Evolutionary conservation across 2,888 invertebrate species (phyloP).

Genomic region (Pterostichus madidus): DNA sequence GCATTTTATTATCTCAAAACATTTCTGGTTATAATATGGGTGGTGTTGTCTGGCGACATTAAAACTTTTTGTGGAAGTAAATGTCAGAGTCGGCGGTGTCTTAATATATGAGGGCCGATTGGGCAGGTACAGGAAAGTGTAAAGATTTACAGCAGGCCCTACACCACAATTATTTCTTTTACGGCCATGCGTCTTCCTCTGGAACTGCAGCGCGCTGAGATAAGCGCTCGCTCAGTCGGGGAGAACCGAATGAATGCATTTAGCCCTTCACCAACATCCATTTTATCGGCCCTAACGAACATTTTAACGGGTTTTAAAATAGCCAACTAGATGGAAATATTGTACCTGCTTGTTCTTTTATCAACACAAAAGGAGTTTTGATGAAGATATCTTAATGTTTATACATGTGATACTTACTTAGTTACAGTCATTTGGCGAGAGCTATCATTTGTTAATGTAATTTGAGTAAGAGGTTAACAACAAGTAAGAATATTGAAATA

Average conservation of each 20-base stretch:
- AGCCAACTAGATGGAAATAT: conserved; percentile 61
- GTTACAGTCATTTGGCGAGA: no score
- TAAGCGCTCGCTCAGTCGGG: not conserved
- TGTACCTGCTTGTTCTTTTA: conserved; percentile 40
- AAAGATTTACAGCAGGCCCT: conserved; percentile 73
- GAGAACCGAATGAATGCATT: conserved; percentile 50
- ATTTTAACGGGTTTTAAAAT: conserved; percentile 64
- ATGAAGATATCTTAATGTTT: conserved; percentile 35
- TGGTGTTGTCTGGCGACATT: conserved; percentile 12
- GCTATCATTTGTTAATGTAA: no score
- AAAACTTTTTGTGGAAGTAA: conserved; percentile 63
- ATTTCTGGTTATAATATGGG: conserved; percentile 27
- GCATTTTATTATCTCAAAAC: conserved; percentile 1
- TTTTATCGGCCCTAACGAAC: conserved; percentile 62
- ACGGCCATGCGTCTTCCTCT: conserved; percentile 60
- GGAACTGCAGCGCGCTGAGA: conserved; percentile 31
- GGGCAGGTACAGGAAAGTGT: conserved; percentile 74
- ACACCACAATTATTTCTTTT: conserved; percentile 72
- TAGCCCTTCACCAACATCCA: conserved; percentile 58
- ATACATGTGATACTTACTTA: not conserved
- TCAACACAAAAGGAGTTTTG: conserved; percentile 22
- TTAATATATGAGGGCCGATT: conserved; percentile 73
- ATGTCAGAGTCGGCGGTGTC: conserved; percentile 68
- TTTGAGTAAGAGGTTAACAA: no score
- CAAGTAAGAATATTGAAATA: not conserved